Base-by-base conservation (phyloP, 2,113 vertebrate species). In the Rhinogobius similis region DNA sequence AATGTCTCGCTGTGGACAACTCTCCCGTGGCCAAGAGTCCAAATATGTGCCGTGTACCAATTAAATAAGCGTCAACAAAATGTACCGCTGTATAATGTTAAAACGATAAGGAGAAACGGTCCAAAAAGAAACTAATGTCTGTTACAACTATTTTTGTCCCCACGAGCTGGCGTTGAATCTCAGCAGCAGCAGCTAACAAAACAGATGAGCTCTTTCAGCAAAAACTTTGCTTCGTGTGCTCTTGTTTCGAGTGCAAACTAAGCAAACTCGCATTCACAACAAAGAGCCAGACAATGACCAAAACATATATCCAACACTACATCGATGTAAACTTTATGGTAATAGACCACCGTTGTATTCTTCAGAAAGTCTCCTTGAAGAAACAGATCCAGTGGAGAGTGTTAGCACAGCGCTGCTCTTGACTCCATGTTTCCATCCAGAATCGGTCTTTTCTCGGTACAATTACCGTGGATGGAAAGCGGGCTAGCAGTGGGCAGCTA, bases 361-460 rank as follows among this genome's bases (percentile, higher is more conserved):
- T 70, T 62, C 41, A 64, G 38, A 76, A 67, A 72, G 68, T 72
- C 72, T 80, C 72, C 73, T 73, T 26, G 18, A 53, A 66, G 67
- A 13, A 24, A 73, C 50, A 75, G 68, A 81, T 68, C 83, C 76
- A 75, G 67, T 18, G 73, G 58, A 79, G 69, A 82, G 62, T 43
- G 78, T 78, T 85, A 90, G 84, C 86, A 72, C 66, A 50, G 72
- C 75, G 77, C 73, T 2, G 24, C 75, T 84, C 39, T 70, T 86
- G 88, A 91, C 90, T 93, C 91, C 91, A 92, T 92, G 92, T 91
- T 92, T 91, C 87, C 86, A 88, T 91, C 86, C 86, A 88, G 68
- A 72, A 85, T 85, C 78, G 64, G 76, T 86, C 78, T 79, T 85
- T 89, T 88, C 86, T 87, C 81, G 46, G 80, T 83, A 84, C 84